Conservation (phyloP, 2,113 vertebrate genomes). For the Arvicanthis niloticus region DNA sequence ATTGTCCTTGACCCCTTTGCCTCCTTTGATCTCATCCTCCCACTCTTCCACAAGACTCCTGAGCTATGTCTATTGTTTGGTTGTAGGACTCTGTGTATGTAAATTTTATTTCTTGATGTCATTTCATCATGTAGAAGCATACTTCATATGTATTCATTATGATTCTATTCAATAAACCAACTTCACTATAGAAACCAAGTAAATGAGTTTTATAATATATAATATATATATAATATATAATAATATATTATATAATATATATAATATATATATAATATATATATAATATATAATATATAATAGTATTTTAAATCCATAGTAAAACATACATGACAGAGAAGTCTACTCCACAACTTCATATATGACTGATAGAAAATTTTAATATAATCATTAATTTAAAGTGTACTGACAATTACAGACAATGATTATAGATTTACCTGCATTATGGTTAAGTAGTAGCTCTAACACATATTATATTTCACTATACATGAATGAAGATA, state of each 20-base stretch:
- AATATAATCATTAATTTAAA: not conserved
- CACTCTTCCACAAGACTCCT: too few relatives aligned
- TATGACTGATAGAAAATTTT: not conserved
- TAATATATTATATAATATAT: too few relatives aligned
- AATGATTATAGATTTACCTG: not conserved
- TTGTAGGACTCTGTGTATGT: not conserved
- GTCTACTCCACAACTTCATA: not conserved
- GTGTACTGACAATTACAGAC: not conserved
- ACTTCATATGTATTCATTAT: not conserved
- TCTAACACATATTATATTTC: not conserved
- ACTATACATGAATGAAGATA: not conserved
- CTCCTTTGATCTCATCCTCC: too few relatives aligned
- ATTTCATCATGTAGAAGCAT: not conserved
- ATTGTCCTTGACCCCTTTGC: too few relatives aligned
- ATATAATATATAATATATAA: too few relatives aligned
- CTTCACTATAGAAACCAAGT: not conserved
- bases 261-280: too few relatives aligned
- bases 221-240: not conserved
- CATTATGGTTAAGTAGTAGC: not conserved
- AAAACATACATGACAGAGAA: not conserved
- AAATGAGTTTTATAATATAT: not conserved
- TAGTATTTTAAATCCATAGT: not conserved
- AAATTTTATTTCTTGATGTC: not conserved
- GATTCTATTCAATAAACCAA: not conserved
- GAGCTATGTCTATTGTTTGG: too few relatives aligned